phyloP scores from a whole-genome alignment of 2,797 vertebrate species.

The Eospalax fontanierii region DNA sequence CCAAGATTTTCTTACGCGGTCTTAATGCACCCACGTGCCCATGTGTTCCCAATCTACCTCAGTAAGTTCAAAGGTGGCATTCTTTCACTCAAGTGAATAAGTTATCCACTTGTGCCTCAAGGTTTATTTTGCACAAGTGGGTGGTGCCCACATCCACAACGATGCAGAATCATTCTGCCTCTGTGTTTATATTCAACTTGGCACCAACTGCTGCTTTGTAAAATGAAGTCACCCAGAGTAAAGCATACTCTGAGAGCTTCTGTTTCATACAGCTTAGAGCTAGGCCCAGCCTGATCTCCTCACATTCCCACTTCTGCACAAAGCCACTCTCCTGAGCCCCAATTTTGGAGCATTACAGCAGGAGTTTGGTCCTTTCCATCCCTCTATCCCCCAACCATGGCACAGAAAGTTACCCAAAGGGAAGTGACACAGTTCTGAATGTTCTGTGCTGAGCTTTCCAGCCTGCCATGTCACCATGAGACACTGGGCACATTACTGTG shows the following conservation, averaged over 20 bases:
- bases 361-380: background rate
- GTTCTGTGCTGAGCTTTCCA: background rate
- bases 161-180: background rate
- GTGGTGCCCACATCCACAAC: background rate
- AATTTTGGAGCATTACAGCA: fast-evolving
- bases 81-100: background rate
- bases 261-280: background rate
- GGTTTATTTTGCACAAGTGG: background rate
- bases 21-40: background rate
- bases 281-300: background rate
- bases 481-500: background rate
- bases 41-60: background rate
- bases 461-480: background rate
- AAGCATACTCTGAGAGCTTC: background rate
- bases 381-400: background rate
- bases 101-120: background rate
- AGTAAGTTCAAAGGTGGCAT: background rate
- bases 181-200: background rate
- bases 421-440: background rate
- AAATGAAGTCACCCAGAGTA: background rate
- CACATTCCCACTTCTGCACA: background rate
- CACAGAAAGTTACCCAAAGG: background rate
- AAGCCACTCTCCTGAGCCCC: fast-evolving
- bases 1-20: background rate
- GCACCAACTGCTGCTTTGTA: background rate